phyloP scores from a whole-genome alignment of 2,888 invertebrate species.

The Cacoxenus indagator region DNA sequence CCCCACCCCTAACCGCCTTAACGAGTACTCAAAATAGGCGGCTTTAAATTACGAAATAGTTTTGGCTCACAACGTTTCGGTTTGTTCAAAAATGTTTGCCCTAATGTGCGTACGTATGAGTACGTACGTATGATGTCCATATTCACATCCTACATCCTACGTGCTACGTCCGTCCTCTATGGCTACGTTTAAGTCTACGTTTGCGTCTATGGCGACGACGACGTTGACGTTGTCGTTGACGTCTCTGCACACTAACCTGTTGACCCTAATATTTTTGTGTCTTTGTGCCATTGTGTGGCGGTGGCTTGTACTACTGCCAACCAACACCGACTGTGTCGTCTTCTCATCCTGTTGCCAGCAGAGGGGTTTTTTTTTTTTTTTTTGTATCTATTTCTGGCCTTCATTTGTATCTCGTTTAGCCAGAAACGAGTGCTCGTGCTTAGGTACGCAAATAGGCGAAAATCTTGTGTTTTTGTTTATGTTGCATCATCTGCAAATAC shows the following conservation, averaged over 20 bases:
- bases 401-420: not conserved
- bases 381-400: not conserved
- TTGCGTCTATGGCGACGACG: not conserved
- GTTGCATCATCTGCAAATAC: no score
- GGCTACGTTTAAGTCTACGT: not conserved
- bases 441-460: slow-evolving; percentile 46
- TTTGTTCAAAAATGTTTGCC: not conserved
- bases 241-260: slow-evolving; percentile 56
- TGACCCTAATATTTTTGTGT: slow-evolving; percentile 62
- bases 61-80: not conserved
- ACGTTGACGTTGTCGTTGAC: not conserved
- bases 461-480: not conserved
- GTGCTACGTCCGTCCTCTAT: no score
- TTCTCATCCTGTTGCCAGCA: no score
- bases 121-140: no score
- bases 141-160: no score
- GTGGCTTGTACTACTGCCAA: not conserved
- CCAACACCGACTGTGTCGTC: no score
- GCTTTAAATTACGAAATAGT: not conserved
- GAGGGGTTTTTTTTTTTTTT: no score
- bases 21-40: not conserved
- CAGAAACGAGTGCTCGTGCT: slow-evolving; percentile 14
- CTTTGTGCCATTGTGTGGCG: slow-evolving; percentile 40
- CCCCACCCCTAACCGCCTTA: slow-evolving; percentile 22
- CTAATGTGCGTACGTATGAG: not conserved